Conservation (phyloP, 37 sponge, comb jelly and placozoan species). For the Spongia lamella region DNA sequence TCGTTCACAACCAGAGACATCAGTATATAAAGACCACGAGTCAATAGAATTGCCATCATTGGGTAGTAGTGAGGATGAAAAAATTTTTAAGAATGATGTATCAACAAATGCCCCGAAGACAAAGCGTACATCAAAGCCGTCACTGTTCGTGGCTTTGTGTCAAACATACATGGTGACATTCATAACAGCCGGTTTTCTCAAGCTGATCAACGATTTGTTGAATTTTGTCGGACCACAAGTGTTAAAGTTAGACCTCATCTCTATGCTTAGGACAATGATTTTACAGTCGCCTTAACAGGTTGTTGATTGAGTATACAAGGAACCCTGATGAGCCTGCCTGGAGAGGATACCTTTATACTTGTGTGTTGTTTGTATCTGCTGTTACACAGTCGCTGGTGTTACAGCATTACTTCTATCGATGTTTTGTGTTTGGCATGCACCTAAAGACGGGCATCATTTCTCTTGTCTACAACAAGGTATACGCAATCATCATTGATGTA, state of each 20-base stretch:
- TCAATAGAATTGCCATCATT: too few relatives aligned
- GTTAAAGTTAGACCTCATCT: conserved; percentile 59
- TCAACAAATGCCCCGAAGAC: too few relatives aligned
- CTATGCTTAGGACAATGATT: too few relatives aligned
- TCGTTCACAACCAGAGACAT: too few relatives aligned
- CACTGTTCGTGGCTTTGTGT: conserved; percentile 60
- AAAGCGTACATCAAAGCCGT: conserved; percentile 34
- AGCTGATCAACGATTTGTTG: conserved; percentile 63
- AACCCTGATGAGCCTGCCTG: conserved; percentile 54
- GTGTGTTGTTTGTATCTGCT: conserved; percentile 68
- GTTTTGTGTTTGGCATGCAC: conserved; percentile 69
- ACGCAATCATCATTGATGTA: too few relatives aligned
- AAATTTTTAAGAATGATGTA: too few relatives aligned
- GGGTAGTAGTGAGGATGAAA: too few relatives aligned
- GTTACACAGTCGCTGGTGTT: conserved; percentile 73
- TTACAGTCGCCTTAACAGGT: conserved; percentile 31
- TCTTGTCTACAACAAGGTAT: conserved; percentile 81
- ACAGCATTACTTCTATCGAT: conserved; percentile 85
- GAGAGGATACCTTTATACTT: conserved; percentile 81
- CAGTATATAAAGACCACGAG: too few relatives aligned
- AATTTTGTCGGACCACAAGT: conserved; percentile 81
- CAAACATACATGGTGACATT: conserved; percentile 63
- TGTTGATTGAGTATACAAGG: conserved; percentile 58
- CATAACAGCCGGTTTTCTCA: conserved; percentile 64
- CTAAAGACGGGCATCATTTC: conserved; percentile 67